Percentiles rank a stretch among this genome's conserved stretches.
Conservation (phyloP, 2,888 invertebrate genomes). For the Belgica antarctica region DNA sequence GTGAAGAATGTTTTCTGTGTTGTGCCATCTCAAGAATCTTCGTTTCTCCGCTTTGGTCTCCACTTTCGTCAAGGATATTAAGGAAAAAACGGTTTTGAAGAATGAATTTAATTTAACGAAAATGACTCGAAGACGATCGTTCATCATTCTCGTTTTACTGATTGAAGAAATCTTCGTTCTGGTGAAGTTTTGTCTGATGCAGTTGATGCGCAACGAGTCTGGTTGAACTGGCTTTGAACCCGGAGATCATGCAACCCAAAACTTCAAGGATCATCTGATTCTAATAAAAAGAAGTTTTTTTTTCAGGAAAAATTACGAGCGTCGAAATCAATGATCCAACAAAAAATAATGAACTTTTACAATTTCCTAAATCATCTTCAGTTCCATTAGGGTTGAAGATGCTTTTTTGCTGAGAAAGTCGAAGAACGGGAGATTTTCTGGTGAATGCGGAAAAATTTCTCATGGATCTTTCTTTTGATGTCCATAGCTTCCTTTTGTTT, state of each 20-base stretch:
- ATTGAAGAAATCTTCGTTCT: not conserved
- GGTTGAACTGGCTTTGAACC: not conserved
- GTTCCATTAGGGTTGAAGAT: conserved; percentile 32
- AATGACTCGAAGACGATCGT: conserved; percentile 32
- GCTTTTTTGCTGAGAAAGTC: not conserved
- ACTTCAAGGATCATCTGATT: conserved; percentile 41
- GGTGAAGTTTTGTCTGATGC: not conserved
- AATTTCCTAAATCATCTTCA: conserved; percentile 3
- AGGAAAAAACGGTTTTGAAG: not conserved
- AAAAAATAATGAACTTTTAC: conserved; percentile 40
- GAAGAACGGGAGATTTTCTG: not conserved
- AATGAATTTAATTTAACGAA: conserved; percentile 26
- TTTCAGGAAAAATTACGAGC: not conserved
- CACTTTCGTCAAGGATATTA: conserved; percentile 14
- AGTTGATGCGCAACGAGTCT: not conserved
- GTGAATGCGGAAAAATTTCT: not conserved
- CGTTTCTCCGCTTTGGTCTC: conserved; percentile 30
- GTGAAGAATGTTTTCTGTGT: conserved; percentile 38
- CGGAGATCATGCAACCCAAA: not conserved
- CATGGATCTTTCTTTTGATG: not conserved
- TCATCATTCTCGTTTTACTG: conserved; percentile 40
- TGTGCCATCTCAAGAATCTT: conserved; percentile 26
- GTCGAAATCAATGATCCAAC: conserved; percentile 38
- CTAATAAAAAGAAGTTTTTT: conserved; percentile 24
- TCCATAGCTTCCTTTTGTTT: not conserved